Base-by-base conservation (phyloP, 2,113 vertebrate species). In the Coracopsis vasa region DNA sequence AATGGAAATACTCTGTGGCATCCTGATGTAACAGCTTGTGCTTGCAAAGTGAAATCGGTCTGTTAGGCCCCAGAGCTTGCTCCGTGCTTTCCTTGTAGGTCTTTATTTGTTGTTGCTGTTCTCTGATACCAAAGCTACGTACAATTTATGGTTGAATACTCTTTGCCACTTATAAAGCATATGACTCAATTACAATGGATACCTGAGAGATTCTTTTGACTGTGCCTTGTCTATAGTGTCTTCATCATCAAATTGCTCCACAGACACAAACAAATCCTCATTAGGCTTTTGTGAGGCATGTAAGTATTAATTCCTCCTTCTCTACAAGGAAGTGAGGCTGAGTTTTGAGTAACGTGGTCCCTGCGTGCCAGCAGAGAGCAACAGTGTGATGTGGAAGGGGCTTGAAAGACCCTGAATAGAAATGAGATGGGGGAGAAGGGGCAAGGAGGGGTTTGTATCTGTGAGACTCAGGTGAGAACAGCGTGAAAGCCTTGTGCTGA, bases 161-260 rank as follows among this genome's bases (percentile, higher is more conserved):
- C 87, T 94, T 92, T 95, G 88, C 92, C 18, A 33, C 95, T 93
- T 91, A 89, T 93, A 93, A 94, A 95, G 64, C 71, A 0, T 70
- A 25, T 66, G 72, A 91, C 79, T 95, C 33, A 19, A 89, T 91
- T 91, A 80, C 86, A 95, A 86, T 33, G 39, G 37, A 47, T 11
- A 91, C 83, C 86, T 73, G 88, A 87, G 95, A 95, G 94, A 67
- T 88, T 93, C 88, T 91, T 83, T 74, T 50, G 60, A 7, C 61
- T 95, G 80, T 94, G 92, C 88, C n/a, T 75, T 95, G 79, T 80
- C 75, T 94, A 12, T 88, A 73, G 90, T 80, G 86, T 94, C 56
- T 94, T 81, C 80, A 84, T 86, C 81, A 35, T 13, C 88, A 13
- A 41, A 44, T n/a, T 74, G 88, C 80, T 94, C 88, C 88, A 27